Evolutionary conservation across 1,140 invertebrate species (phyloP).

Genomic region (Ganaspis sp.): DNA sequence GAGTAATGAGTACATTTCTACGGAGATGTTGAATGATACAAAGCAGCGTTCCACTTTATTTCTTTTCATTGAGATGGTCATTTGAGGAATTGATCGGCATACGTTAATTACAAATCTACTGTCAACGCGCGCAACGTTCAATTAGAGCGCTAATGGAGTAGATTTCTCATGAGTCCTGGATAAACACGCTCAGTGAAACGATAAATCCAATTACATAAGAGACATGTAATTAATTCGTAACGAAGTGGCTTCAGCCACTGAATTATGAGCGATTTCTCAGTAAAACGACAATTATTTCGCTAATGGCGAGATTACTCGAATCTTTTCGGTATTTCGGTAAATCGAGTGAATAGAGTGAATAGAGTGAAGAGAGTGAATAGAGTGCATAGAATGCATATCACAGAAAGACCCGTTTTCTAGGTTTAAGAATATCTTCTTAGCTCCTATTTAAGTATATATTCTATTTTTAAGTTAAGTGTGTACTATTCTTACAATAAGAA

Average conservation of each 20-base stretch:
- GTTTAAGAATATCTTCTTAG: no score
- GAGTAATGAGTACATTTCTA: slow-evolving; percentile 4
- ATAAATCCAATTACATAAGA: slow-evolving; percentile 64
- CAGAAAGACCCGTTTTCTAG: no score
- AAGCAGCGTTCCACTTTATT: neutral
- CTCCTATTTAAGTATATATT: no score
- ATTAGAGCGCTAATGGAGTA: slow-evolving; percentile 66
- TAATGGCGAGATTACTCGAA: slow-evolving; percentile 48
- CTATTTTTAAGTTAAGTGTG: no score
- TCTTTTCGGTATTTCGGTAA: slow-evolving; percentile 44
- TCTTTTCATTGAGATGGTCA: slow-evolving; percentile 46
- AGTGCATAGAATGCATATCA: no score
- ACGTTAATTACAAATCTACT: slow-evolving; percentile 58
- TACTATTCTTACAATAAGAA: no score
- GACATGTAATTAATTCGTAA: slow-evolving; percentile 60
- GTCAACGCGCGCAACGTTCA: slow-evolving; percentile 64
- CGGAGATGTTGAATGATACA: neutral
- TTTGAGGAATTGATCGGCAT: slow-evolving; percentile 51
- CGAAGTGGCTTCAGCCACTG: slow-evolving; percentile 40
- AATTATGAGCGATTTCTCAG: slow-evolving; percentile 43
- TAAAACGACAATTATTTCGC: slow-evolving; percentile 44
- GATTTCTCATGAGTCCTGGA: slow-evolving; percentile 54
- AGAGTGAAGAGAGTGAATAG: no score
- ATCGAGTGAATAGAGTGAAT: no score
- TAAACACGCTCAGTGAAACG: slow-evolving; percentile 43